phyloP scores from a whole-genome alignment of 1,140 invertebrate genomes.

The Ectropis grisescens region DNA sequence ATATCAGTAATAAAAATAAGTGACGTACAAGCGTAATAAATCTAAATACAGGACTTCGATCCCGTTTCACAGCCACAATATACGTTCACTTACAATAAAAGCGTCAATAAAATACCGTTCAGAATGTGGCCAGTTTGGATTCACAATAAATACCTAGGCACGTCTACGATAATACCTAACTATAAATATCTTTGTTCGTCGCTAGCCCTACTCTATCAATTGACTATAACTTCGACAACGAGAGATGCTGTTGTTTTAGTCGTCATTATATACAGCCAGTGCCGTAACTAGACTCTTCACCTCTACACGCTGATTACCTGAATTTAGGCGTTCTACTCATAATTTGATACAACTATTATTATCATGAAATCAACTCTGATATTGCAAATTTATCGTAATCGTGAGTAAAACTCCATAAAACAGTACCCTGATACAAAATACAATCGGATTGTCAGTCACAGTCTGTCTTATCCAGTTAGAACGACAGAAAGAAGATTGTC shows the following conservation, averaged over 20 bases:
- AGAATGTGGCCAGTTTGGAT: conserved; percentile 31
- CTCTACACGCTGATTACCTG: no score
- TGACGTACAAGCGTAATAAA: conserved; percentile 57
- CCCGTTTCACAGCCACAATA: conserved; percentile 63
- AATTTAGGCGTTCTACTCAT: no score
- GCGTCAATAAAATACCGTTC: conserved; percentile 48
- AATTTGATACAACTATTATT: no score
- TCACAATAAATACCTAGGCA: conserved; percentile 29
- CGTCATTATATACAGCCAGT: conserved; percentile 18
- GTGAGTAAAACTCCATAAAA: no score
- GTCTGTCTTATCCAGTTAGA: no score
- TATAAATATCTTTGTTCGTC: conserved; percentile 34
- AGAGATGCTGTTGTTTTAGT: conserved; percentile 12
- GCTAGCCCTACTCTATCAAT: conserved; percentile 24
- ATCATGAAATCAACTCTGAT: no score
- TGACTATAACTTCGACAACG: conserved; percentile 33
- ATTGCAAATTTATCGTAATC: no score
- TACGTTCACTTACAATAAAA: conserved; percentile 74
- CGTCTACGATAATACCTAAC: conserved; percentile 25
- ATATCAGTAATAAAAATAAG: no score
- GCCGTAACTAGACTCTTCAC: no score
- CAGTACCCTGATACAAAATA: no score
- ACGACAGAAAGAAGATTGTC: no score
- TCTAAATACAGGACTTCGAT: conserved; percentile 45
- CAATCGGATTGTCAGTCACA: no score